phyloP scores from a whole-genome alignment of 1,140 invertebrate genomes.

The Magallana angulata region DNA sequence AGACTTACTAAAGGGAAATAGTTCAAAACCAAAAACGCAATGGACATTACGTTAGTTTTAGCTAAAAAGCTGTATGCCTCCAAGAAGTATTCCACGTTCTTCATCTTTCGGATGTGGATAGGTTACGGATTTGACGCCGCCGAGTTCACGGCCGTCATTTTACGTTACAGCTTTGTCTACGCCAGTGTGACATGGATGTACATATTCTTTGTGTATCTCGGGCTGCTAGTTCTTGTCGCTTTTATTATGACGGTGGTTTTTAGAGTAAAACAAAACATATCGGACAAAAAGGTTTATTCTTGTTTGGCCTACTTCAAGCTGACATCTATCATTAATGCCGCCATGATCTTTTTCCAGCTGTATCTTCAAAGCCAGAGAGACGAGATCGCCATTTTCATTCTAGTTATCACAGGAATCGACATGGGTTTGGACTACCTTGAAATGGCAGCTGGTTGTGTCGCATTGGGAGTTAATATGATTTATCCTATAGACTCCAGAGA shows the following conservation, averaged over 20 bases:
- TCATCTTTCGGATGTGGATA: conserved; percentile 46
- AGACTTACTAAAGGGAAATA: no score
- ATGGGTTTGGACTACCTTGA: conserved; percentile 45
- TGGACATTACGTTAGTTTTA: not conserved
- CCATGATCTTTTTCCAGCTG: conserved; percentile 47
- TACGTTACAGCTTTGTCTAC: conserved; percentile 29
- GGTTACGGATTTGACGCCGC: conserved; percentile 46
- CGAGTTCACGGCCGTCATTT: conserved; percentile 6
- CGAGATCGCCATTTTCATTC: conserved; percentile 20
- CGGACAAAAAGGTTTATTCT: not conserved
- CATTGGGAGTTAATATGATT: not conserved
- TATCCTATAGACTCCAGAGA: not conserved
- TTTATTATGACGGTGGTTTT: conserved; percentile 35
- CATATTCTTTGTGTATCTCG: conserved; percentile 41
- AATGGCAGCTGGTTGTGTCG: conserved; percentile 44
- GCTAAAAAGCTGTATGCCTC: conserved; percentile 7
- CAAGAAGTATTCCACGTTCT: conserved; percentile 19
- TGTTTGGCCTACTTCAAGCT: conserved; percentile 48
- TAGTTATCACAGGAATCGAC: conserved; percentile 40
- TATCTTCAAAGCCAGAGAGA: conserved; percentile 28
- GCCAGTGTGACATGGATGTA: conserved; percentile 35
- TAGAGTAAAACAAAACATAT: not conserved
- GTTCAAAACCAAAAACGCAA: not conserved
- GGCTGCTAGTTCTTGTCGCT: conserved; percentile 22
- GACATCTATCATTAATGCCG: conserved; percentile 40